Evolutionary conservation across 2,113 vertebrate species (phyloP).

Genomic region (Corythornis madagascariensis): DNA sequence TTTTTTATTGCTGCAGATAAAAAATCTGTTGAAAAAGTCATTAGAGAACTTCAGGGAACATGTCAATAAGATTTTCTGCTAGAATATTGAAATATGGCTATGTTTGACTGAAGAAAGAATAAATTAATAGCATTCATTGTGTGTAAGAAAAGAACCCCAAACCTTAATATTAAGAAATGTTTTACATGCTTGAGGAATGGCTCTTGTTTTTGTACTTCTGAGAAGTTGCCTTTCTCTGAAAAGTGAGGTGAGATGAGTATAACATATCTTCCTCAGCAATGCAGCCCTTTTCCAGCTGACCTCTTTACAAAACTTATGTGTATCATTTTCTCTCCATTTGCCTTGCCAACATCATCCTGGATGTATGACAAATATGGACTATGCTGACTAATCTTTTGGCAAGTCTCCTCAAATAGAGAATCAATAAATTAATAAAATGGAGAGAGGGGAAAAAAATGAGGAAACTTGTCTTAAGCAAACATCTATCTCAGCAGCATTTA

Average conservation of each 20-base stretch:
- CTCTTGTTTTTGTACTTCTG: neutral
- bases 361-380: neutral
- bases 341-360: neutral
- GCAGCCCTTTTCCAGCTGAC: neutral
- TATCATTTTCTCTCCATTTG: neutral
- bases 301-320: neutral
- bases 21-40: neutral
- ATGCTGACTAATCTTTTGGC: neutral
- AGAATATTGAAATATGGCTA: neutral
- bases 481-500: neutral
- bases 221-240: neutral
- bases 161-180: neutral
- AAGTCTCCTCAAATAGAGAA: neutral
- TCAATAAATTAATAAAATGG: neutral
- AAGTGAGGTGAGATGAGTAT: neutral
- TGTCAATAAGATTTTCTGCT: neutral
- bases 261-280: neutral
- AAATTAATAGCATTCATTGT: neutral
- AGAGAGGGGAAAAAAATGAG: fast-evolving
- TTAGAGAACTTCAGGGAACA: neutral
- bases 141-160: neutral
- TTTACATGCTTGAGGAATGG: neutral
- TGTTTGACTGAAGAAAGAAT: neutral
- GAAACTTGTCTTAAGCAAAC: neutral
- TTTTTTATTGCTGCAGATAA: conserved; percentile 9